A percentile compares a stretch with the other conserved stretches of the same genome.
Evolutionary conservation across 2,888 invertebrate genomes (phyloP).

Genomic region (Phortica magna): DNA sequence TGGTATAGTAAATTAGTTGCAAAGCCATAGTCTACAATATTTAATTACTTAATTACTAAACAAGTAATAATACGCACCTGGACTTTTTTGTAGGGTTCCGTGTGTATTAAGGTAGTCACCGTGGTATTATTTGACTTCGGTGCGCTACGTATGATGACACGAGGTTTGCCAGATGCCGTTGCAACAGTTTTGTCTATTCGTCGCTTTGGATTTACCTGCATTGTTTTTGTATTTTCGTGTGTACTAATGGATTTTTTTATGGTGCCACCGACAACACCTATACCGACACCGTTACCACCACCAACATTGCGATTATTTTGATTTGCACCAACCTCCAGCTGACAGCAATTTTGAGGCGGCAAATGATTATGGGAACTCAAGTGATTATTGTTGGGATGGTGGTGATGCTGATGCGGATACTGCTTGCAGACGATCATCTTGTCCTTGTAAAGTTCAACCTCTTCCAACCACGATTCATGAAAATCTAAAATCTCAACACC

Average conservation of each 20-base stretch:
- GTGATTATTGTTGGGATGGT: conserved; percentile 36
- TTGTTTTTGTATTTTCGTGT: conserved; percentile 10
- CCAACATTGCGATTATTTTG: conserved; percentile 8
- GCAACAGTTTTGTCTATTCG: neutral
- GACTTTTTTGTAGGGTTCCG: conserved; percentile 67
- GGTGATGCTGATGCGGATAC: conserved; percentile 61
- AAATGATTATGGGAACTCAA: conserved; percentile 64
- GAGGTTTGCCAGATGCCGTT: conserved; percentile 27
- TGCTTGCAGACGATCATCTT: conserved; percentile 70
- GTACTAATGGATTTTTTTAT: neutral
- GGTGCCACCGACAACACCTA: neutral
- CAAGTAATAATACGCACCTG: conserved; percentile 55
- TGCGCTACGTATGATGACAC: conserved; percentile 38
- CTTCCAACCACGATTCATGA: conserved; percentile 77
- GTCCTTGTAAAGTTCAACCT: conserved; percentile 76
- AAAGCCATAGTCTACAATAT: conserved; percentile 10
- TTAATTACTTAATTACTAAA: neutral
- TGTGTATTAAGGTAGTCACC: conserved; percentile 51
- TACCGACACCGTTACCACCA: neutral
- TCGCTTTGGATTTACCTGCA: conserved; percentile 2
- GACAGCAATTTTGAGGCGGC: conserved; percentile 57
- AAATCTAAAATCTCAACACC: conserved; percentile 76
- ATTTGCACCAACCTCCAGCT: conserved; percentile 41
- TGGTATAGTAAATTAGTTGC: conserved; percentile 12
- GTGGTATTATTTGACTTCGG: conserved; percentile 37